Conservation (phyloP, 2,888 invertebrate genomes). For the Stenodema calcarata region DNA sequence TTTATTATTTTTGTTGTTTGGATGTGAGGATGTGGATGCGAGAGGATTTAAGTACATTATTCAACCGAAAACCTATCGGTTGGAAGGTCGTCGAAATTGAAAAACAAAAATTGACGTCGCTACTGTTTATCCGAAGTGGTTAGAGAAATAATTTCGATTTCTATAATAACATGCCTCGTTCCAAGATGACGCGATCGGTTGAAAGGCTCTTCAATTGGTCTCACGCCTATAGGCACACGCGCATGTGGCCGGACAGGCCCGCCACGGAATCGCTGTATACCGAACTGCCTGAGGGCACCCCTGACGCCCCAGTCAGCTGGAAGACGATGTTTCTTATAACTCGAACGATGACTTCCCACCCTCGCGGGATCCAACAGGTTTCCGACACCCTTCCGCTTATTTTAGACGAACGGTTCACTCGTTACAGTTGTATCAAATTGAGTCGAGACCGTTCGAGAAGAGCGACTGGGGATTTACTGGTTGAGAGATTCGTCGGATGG, state of each 20-base stretch:
- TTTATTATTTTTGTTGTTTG: too few relatives aligned
- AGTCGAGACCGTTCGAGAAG: too few relatives aligned
- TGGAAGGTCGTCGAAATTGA: background rate
- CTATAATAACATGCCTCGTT: slow-evolving; percentile 16
- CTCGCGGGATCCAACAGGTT: background rate
- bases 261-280: slow-evolving; percentile 9
- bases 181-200: background rate
- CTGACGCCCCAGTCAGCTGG: slow-evolving; percentile 10
- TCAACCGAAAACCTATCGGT: background rate
- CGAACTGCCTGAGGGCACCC: background rate
- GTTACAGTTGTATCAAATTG: too few relatives aligned
- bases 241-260: background rate
- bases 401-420: background rate
- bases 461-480: too few relatives aligned
- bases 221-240: slow-evolving; percentile 3
- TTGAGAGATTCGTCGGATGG: too few relatives aligned
- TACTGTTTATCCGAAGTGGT: background rate
- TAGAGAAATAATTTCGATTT: background rate
- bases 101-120: background rate
- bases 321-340: slow-evolving; percentile 10
- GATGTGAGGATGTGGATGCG: too few relatives aligned
- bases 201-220: slow-evolving; percentile 13
- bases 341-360: background rate
- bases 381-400: background rate
- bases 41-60: too few relatives aligned